Conservation (phyloP, 2,888 invertebrate genomes). For the Eilema griseolum region DNA sequence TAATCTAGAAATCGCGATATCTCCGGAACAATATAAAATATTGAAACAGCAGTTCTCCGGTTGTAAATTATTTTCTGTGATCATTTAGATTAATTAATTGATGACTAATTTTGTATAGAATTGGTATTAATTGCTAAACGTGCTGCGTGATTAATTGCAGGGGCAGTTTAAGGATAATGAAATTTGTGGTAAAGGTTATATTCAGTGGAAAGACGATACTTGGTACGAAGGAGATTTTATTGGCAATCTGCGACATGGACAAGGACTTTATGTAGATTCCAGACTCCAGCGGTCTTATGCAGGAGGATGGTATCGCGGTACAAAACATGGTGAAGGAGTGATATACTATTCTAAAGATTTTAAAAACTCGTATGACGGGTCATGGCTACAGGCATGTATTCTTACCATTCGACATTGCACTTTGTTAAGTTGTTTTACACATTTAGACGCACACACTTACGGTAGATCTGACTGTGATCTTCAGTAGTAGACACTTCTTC, state of each 20-base stretch:
- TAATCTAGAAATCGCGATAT: neutral
- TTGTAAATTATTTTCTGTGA: no score
- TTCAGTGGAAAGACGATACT: constrained; percentile 85
- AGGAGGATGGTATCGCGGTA: constrained; percentile 83
- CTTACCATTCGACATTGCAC: constrained; percentile 2
- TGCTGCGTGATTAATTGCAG: constrained; percentile 60
- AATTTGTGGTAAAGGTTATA: constrained; percentile 84
- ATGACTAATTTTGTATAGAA: no score
- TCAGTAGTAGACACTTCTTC: neutral
- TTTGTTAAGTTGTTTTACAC: neutral
- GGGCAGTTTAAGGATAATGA: constrained; percentile 86
- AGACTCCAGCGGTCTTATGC: constrained; percentile 70
- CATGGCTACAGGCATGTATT: constrained; percentile 72
- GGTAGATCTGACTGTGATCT: neutral
- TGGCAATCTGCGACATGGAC: constrained; percentile 85
- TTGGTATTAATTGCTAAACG: neutral
- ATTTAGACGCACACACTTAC: neutral
- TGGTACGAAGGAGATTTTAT: constrained; percentile 88
- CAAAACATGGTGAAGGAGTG: constrained; percentile 76
- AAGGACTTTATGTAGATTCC: constrained; percentile 81
- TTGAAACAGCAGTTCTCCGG: no score
- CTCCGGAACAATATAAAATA: no score
- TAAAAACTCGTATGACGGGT: constrained; percentile 75
- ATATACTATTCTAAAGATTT: constrained; percentile 69
- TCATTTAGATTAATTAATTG: no score